These are phyloP conservation scores for Myotis davidii DNA, from an alignment of 2,113 vertebrate species.

Conservation along the genomic window DNA sequence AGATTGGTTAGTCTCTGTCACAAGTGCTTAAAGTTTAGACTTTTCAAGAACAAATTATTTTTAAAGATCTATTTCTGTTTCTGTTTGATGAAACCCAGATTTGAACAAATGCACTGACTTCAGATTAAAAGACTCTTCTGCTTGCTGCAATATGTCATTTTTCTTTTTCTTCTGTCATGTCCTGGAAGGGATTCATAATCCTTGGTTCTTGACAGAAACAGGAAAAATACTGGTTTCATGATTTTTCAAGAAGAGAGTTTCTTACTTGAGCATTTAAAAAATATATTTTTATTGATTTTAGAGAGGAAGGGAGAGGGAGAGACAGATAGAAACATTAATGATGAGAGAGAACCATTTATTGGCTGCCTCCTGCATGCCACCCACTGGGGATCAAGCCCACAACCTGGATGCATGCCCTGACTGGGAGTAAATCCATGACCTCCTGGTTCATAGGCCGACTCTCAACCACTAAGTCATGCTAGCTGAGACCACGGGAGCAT, in stretches of 20 bases:
- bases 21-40: background rate
- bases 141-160: background rate
- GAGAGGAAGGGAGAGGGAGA: no score
- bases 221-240: background rate
- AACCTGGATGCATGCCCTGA: no score
- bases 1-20: background rate
- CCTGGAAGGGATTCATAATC: background rate
- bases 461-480: no score
- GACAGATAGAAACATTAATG: no score
- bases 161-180: background rate
- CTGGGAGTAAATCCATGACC: no score
- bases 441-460: no score
- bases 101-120: background rate
- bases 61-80: background rate
- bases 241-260: background rate
- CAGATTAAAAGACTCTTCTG: background rate
- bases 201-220: background rate
- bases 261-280: background rate
- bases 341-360: no score
- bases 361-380: no score
- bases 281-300: no score
- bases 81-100: background rate
- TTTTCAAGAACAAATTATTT: constrained; percentile 27
- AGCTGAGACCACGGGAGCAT: background rate
- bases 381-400: no score